Evolutionary conservation across 2,113 vertebrate genomes (phyloP), one percentile per base, ranked within the genome.

Genomic region (Tenebrosternarchus preto): DNA sequence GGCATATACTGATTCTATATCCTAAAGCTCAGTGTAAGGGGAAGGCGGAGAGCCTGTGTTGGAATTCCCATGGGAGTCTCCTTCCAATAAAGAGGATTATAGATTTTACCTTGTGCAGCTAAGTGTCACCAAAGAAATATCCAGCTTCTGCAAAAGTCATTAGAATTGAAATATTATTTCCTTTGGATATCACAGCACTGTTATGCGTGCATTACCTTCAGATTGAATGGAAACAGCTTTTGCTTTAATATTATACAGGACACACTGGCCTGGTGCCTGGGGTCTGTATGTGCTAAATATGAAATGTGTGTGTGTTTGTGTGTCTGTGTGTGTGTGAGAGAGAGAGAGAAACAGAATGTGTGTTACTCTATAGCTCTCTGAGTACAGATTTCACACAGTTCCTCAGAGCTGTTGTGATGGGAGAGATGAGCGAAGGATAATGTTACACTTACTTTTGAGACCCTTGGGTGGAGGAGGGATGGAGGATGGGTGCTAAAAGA

Each of bases 71-170:
- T 17, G 83, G 86, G 91, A 89, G 86, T 85, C 87, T 88, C 84
- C 81, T 82, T 87, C 69, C 90, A 91, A 88, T 91, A 92, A 89
- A 90, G 92, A 88, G 89, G 91, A 93, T 95, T 92, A 93, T 84
- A 87, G 86, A 90, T 92, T 92, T 89, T 89, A 88, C 87, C 1
- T 55, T 92, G 93, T 89, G 89, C 82, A 89, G 69, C 86, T 91
- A 87, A 90, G 87, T 91, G 88, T 91, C 93, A 93, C 91, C 86
- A 73, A 92, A 92, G 86, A 93, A 95, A 94, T 92, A 93, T 88
- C 89, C 74, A 90, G 87, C 88, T 93, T 89, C 91, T 94, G 92
- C 88, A 92, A 88, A 92, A 93, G 92, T 93, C 90, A 93, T 92
- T 91, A 91, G 92, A 90, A 93, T 91, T 88, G 92, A 93, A 93